A percentile compares a stretch with the other conserved stretches of the same genome.
Conservation (phyloP, 2,888 invertebrate genomes). For the Alloscopus bannaensis region DNA sequence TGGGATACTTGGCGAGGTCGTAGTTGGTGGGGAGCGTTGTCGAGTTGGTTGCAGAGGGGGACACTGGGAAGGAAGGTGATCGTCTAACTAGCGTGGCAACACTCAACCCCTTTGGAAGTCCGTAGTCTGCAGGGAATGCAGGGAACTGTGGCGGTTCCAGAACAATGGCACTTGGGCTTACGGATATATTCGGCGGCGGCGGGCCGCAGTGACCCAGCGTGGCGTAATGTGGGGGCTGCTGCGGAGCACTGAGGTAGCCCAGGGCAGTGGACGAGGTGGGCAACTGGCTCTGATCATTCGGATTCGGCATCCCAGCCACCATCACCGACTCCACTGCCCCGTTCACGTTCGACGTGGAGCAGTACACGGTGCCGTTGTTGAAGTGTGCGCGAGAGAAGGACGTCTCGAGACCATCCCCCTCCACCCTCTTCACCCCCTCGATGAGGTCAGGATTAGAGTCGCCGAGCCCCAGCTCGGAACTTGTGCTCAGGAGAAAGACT, state of each 20-base stretch:
- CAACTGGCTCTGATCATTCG: slow-evolving; percentile 45
- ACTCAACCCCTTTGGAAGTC: slow-evolving; percentile 80
- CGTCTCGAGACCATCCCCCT: slow-evolving; percentile 71
- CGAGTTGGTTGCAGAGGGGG: background rate
- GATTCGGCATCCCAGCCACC: slow-evolving; percentile 31
- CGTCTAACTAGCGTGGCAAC: slow-evolving; percentile 67
- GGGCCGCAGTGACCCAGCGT: slow-evolving; percentile 64
- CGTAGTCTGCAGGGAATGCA: slow-evolving; percentile 88
- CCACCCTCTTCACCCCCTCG: slow-evolving; percentile 72
- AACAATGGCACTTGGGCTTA: slow-evolving; percentile 63
- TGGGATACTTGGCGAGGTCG: slow-evolving; percentile 73
- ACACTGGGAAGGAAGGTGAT: slow-evolving; percentile 66
- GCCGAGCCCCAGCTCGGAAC: slow-evolving; percentile 71
- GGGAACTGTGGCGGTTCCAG: slow-evolving; percentile 64
- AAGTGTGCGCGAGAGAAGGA: slow-evolving; percentile 66
- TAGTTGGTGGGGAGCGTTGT: slow-evolving; percentile 68
- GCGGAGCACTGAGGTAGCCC: slow-evolving; percentile 38
- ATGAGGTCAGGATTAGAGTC: slow-evolving; percentile 73
- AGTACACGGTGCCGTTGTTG: slow-evolving; percentile 65
- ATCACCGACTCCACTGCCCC: slow-evolving; percentile 46
- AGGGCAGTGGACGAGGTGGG: slow-evolving; percentile 47
- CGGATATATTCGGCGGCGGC: slow-evolving; percentile 48
- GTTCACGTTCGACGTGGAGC: slow-evolving; percentile 55
- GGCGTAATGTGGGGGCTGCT: slow-evolving; percentile 63
- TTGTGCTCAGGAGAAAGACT: slow-evolving; percentile 72